Base-by-base conservation (phyloP, 2,113 vertebrate genomes). In the Corythaeola cristata region DNA sequence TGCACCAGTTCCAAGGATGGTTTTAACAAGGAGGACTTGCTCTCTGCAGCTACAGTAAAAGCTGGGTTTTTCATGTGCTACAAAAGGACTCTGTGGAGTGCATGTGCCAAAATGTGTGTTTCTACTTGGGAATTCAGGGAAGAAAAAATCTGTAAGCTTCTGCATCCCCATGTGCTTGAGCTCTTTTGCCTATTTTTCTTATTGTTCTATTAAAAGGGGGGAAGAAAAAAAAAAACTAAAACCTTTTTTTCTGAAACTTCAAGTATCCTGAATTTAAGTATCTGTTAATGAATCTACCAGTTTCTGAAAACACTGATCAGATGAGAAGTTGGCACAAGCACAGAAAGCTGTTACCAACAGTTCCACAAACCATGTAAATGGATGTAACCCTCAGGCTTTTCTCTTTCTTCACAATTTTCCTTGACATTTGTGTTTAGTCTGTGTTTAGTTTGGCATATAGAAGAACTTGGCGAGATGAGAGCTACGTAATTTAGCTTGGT, bases 401-500 rank as follows among this genome's bases (percentile, higher is more conserved):
- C 78, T 76, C 59, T 94, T 84, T 72, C 78, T 94, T 93, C 49
- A 69, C 77, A 50, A 56, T 92, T 93, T 93, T 78, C 89, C 69
- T 72, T 92, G 92, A 68, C 95, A 90, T 88, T 95, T 93, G 44
- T 92, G 69, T 95, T 93, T 96, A 58, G 73, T 94, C 90, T 93
- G 44, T 94, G 92, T 94, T 96, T 93, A 75, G 83, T 89, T 94
- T 95, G 95, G 79, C 90, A 49, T 66, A 11, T 9, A 59, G 75
- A 77, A 74, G 63, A 84, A 52, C 79, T 91, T 95, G 75, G 88
- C 30, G 0, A 71, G 44, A 68, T 67, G 78, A 71, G 49, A 88
- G 44, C 68, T 86, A 32, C 1, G 3, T 77, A 68, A 74, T 93
- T 91, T n/a, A 92, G 47, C 20, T 3, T 83, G 50, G 26, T 76